These are phyloP conservation scores for Oxyura jamaicensis DNA, from an alignment of 2,113 vertebrate species.

Conservation along the genomic window DNA sequence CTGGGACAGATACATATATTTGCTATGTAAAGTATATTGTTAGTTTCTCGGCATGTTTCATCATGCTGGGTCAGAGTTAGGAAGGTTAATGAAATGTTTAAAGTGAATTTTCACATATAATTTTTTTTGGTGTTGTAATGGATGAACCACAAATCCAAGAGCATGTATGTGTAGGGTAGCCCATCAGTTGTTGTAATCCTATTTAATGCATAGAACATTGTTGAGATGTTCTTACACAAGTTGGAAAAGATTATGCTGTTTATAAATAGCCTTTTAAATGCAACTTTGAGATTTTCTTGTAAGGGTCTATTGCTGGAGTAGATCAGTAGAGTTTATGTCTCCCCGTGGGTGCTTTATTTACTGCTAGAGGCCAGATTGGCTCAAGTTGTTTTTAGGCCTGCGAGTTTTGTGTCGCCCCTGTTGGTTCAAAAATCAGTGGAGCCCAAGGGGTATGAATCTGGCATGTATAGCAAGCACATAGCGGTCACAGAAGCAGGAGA, in stretches of 20 bases:
- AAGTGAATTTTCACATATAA: background rate
- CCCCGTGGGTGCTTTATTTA: background rate
- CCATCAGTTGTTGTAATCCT: background rate
- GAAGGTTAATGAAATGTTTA: slow-evolving; percentile 47
- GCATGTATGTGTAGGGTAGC: background rate
- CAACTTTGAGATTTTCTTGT: background rate
- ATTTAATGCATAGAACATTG: background rate
- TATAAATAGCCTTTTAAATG: background rate
- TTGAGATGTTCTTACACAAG: background rate
- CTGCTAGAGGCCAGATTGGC: background rate
- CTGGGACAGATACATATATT: background rate
- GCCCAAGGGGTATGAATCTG: background rate
- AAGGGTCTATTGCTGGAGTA: background rate
- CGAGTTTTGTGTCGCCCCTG: background rate
- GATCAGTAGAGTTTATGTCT: background rate
- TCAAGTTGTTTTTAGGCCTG: background rate
- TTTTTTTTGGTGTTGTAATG: background rate
- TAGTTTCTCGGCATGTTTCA: background rate
- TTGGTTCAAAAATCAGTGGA: background rate
- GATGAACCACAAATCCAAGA: background rate
- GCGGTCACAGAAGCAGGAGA: background rate
- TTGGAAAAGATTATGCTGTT: background rate
- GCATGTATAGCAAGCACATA: background rate
- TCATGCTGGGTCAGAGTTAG: background rate
- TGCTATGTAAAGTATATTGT: slow-evolving; percentile 24